Conservation (phyloP, 2,113 vertebrate species). For the Anoura caudifer region DNA sequence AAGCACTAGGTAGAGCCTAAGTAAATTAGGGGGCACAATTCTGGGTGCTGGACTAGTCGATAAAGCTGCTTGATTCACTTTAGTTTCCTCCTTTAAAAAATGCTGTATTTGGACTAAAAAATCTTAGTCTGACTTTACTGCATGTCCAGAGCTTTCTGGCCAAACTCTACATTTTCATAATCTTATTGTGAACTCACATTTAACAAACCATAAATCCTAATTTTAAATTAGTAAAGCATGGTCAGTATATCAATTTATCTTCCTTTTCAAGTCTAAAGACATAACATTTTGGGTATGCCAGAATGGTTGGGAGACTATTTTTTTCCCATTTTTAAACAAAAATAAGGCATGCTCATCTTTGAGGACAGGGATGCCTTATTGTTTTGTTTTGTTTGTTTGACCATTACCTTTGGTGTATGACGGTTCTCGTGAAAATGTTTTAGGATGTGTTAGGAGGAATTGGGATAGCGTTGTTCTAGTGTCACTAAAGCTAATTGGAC, state of each 20-base stretch:
- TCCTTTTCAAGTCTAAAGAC: background rate
- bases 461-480: background rate
- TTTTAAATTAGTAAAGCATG: background rate
- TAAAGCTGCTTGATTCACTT: background rate
- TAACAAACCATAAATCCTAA: background rate
- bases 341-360: background rate
- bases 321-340: background rate
- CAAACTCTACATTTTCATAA: background rate
- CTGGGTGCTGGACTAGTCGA: background rate
- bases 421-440: background rate
- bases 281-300: background rate
- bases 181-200: background rate
- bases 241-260: background rate
- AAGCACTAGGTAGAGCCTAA: background rate
- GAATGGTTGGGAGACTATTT: background rate
- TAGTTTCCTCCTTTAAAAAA: background rate
- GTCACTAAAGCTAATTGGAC: background rate
- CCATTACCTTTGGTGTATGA: background rate
- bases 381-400: background rate
- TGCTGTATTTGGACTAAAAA: background rate
- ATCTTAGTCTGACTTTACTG: background rate
- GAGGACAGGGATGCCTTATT: rapidly evolving
- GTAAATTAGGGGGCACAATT: background rate
- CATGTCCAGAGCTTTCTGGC: background rate
- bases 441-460: background rate